These are phyloP conservation scores for Macrostomum cliftonense DNA, from an alignment of 2,888 invertebrate genomes.

Conservation along the genomic window DNA sequence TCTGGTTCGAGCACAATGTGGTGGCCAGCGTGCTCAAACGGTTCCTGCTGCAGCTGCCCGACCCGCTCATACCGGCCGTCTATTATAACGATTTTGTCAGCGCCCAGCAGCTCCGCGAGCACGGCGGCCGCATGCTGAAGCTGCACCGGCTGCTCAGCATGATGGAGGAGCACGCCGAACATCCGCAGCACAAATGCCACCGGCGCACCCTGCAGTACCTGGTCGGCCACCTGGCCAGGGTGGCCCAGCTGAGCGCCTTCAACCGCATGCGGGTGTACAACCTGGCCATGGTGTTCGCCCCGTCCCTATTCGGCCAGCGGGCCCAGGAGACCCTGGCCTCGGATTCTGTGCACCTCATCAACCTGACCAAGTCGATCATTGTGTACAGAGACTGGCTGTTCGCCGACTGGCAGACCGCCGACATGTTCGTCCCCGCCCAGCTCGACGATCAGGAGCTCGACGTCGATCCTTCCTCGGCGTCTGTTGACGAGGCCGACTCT, in stretches of 20 bases:
- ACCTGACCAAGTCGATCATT: no score
- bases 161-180: constrained; percentile 7
- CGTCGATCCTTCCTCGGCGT: no score
- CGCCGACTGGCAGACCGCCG: no score
- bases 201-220: constrained; percentile 6
- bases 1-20: constrained; percentile 57
- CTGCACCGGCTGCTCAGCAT: constrained; percentile 9
- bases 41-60: constrained; percentile 70
- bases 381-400: no score
- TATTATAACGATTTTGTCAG: constrained; percentile 68
- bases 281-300: constrained; percentile 9
- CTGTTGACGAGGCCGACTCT: no score
- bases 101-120: constrained; percentile 35
- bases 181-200: constrained; percentile 7
- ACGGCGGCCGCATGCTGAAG: not conserved
- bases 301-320: constrained; percentile 4
- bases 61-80: constrained; percentile 65
- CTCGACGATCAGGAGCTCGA: no score
- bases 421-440: no score
- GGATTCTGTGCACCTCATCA: not conserved
- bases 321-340: not conserved
- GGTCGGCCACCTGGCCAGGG: constrained; percentile 6
- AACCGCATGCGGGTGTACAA: constrained; percentile 9
- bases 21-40: constrained; percentile 67
- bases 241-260: not conserved